Percentiles rank a stretch among this genome's conserved stretches.
Conservation (phyloP, 1,140 invertebrate species). For the Fopius arisanus region DNA sequence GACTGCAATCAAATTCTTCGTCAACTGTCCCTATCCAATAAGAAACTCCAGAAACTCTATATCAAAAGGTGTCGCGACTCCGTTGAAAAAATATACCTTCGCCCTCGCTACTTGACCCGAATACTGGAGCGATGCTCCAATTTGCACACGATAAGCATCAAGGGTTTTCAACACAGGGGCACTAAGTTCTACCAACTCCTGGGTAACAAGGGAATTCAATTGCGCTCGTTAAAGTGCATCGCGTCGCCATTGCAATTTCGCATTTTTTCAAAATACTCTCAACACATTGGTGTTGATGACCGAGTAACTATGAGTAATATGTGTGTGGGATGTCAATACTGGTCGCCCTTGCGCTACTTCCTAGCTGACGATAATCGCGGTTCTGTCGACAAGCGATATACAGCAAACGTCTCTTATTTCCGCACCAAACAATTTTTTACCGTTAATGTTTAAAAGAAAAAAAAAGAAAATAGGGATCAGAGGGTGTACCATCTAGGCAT, state of each 20-base stretch:
- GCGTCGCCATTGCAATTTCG: constrained; percentile 41
- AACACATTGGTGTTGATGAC: constrained; percentile 37
- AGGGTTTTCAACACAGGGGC: constrained; percentile 39
- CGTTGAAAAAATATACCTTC: constrained; percentile 41
- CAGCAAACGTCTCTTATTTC: constrained; percentile 41
- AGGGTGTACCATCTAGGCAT: not conserved
- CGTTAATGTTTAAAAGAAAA: not conserved
- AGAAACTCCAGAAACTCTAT: constrained; percentile 40
- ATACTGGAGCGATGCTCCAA: constrained; percentile 45
- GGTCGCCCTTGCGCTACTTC: constrained; percentile 41
- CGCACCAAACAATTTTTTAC: not conserved
- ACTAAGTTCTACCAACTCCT: constrained; percentile 47
- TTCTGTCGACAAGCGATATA: constrained; percentile 7
- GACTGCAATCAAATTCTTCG: constrained; percentile 47
- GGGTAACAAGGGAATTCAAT: constrained; percentile 32
- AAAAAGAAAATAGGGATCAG: not conserved
- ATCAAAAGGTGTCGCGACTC: constrained; percentile 44
- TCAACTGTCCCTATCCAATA: constrained; percentile 49
- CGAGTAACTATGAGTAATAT: constrained; percentile 33
- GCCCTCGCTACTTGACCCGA: constrained; percentile 36
- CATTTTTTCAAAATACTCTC: constrained; percentile 39
- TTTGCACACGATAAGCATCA: constrained; percentile 45
- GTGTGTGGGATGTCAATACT: constrained; percentile 20
- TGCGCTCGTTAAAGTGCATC: constrained; percentile 27
- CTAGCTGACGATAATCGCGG: constrained; percentile 20